Conservation (phyloP, 2,797 vertebrate genomes). For the Hemitrygon akajei region DNA sequence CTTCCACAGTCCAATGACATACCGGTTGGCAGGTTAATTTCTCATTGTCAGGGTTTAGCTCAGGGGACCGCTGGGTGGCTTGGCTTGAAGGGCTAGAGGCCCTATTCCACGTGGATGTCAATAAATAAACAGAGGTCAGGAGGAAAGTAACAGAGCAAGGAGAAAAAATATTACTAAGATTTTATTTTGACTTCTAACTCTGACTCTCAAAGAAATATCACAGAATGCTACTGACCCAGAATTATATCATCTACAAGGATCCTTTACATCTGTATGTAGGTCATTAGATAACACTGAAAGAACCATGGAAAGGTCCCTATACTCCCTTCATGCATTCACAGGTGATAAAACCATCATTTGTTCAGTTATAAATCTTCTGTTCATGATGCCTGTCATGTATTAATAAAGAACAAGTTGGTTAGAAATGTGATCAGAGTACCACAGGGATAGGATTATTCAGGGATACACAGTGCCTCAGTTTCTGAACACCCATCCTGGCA, state of each 20-base stretch:
- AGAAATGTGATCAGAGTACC: not conserved
- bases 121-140: not conserved
- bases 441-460: not conserved
- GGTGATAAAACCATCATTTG: not conserved
- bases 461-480: not conserved
- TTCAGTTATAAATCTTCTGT: not conserved
- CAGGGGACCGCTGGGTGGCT: no score
- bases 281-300: not conserved
- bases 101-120: no score
- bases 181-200: not conserved
- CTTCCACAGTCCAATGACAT: no score
- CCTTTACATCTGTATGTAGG: not conserved
- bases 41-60: no score
- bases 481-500: not conserved
- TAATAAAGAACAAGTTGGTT: not conserved
- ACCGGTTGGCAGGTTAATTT: no score
- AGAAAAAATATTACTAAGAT: not conserved
- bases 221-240: not conserved
- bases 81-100: no score
- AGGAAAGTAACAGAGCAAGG: not conserved
- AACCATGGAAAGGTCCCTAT: not conserved
- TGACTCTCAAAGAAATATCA: not conserved
- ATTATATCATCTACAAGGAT: not conserved
- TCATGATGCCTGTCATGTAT: not conserved
- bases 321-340: not conserved